Percentiles rank a stretch among this genome's conserved stretches.
Conservation (phyloP, 2,797 vertebrate genomes). For the Ibycter americanus region DNA sequence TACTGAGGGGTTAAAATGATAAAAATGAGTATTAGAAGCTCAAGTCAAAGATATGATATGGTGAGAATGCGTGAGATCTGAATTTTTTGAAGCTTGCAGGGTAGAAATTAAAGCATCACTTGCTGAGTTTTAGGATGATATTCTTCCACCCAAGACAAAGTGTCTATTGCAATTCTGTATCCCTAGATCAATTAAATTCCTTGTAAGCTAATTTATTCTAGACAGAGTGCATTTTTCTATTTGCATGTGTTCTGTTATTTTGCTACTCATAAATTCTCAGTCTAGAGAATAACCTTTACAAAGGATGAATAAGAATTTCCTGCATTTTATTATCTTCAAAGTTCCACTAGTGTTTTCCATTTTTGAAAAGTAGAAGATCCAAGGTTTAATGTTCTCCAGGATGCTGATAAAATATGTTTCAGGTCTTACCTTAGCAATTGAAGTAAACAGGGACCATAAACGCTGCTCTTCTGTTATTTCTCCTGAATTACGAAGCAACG, state of each 20-base stretch:
- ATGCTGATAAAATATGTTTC: not conserved
- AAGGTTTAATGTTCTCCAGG: not conserved
- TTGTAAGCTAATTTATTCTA: constrained; percentile 29
- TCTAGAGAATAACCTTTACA: constrained; percentile 19
- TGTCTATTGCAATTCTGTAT: not conserved
- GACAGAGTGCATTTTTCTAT: not conserved
- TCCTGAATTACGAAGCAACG: not conserved
- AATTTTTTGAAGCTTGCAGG: not conserved
- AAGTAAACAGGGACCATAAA: not conserved
- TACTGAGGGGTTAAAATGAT: not conserved
- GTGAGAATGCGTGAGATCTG: not conserved
- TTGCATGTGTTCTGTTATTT: constrained; percentile 18
- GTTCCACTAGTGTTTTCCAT: not conserved
- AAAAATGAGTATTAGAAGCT: not conserved
- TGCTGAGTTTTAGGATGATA: not conserved
- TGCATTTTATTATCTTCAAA: not conserved
- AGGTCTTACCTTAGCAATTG: not conserved
- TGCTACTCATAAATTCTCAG: constrained; percentile 15
- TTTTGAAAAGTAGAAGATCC: not conserved
- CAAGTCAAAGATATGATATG: not conserved
- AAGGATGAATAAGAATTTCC: constrained; percentile 23
- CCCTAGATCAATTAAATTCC: not conserved
- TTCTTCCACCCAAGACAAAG: not conserved
- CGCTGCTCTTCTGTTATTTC: not conserved
- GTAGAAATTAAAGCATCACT: not conserved